Percentiles rank a stretch among this genome's conserved stretches.
Conservation (phyloP, 2,797 vertebrate genomes). For the Leucoraja ocellata region DNA sequence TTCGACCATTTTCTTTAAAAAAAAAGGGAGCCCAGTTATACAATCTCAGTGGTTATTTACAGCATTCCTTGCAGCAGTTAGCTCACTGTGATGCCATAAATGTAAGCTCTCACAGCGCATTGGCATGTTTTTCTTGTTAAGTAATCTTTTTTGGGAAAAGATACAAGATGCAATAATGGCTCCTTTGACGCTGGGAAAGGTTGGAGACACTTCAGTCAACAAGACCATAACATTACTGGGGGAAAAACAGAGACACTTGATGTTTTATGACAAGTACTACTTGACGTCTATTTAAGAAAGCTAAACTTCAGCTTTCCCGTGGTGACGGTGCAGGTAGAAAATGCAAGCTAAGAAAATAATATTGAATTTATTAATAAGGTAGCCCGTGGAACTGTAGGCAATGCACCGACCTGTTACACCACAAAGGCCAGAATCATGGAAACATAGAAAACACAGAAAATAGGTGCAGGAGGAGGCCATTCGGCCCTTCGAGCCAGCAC, state of each 20-base stretch:
- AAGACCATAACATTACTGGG: constrained; percentile 49
- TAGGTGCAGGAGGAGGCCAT: no score
- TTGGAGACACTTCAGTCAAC: constrained; percentile 61
- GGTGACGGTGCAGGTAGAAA: neutral
- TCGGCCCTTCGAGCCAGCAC: no score
- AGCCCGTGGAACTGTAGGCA: constrained; percentile 46
- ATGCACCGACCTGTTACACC: constrained; percentile 2
- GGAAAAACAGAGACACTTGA: constrained; percentile 47
- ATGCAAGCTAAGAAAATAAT: neutral
- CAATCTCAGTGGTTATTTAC: constrained; percentile 77
- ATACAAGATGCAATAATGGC: constrained; percentile 71
- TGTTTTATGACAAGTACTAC: constrained; percentile 18
- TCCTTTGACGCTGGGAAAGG: constrained; percentile 62
- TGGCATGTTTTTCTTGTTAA: constrained; percentile 78
- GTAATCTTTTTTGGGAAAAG: constrained; percentile 72
- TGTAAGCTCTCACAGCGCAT: constrained; percentile 70
- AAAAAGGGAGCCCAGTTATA: constrained; percentile 50
- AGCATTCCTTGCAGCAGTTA: constrained; percentile 63
- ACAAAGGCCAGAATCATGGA: neutral
- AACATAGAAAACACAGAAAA: no score
- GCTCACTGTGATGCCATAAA: constrained; percentile 69
- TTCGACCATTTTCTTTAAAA: constrained; percentile 56
- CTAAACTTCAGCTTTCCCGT: constrained; percentile 3
- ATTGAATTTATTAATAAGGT: constrained; percentile 49
- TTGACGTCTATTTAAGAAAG: constrained; percentile 23